A percentile compares a stretch with the other conserved stretches of the same genome.
Conservation (phyloP, 2,113 vertebrate genomes). For the Diadophis punctatus region DNA sequence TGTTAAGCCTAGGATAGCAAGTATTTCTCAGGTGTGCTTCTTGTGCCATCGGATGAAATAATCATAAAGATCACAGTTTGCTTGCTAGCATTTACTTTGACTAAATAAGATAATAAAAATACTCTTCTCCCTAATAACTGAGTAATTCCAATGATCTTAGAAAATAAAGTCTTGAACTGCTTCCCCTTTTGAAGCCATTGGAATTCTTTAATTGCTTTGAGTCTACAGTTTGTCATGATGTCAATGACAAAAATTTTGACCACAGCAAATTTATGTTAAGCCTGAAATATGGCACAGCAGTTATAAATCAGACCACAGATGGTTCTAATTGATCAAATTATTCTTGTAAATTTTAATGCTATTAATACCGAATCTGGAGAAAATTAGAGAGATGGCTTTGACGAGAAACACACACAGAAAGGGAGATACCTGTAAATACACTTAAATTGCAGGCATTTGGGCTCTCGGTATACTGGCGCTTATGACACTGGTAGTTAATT, state of each 20-base stretch:
- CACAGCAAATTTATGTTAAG: not conserved
- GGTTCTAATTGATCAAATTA: constrained; percentile 57
- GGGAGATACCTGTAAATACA: not conserved
- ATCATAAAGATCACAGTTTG: not conserved
- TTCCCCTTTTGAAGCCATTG: not conserved
- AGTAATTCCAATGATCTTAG: not conserved
- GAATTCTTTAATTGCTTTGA: not conserved
- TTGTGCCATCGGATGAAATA: not conserved
- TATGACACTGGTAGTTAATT: not conserved
- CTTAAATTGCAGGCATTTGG: not conserved
- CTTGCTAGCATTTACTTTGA: not conserved
- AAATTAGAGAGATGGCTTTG: constrained; percentile 19
- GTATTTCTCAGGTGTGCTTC: not conserved
- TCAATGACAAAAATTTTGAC: constrained; percentile 18
- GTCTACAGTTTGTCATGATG: not conserved
- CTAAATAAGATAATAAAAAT: not conserved
- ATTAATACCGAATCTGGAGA: constrained; percentile 39
- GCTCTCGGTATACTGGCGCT: not conserved
- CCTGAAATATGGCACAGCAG: constrained; percentile 8
- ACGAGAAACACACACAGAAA: constrained; percentile 11
- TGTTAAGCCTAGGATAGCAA: not conserved
- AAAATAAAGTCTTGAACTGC: not conserved
- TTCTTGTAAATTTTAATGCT: constrained; percentile 62
- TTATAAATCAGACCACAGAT: constrained; percentile 54
- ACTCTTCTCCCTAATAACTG: not conserved